Evolutionary conservation across 2,888 invertebrate species (phyloP).

Genomic region (Conistra vaccinii): DNA sequence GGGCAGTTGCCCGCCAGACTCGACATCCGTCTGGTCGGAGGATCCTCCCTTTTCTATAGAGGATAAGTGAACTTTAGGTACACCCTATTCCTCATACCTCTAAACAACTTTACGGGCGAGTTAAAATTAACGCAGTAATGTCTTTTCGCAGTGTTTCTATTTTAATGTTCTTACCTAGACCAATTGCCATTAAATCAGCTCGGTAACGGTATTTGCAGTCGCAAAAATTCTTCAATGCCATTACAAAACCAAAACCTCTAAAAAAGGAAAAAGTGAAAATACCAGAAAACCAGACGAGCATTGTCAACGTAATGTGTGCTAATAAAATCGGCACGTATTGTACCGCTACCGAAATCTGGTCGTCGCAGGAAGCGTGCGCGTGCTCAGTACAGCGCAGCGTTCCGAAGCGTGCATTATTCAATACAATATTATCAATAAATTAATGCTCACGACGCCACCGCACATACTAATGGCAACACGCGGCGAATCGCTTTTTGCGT

Average conservation of each 20-base stretch:
- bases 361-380: constrained; percentile 83
- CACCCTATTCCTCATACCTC: too few relatives aligned
- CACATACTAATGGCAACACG: constrained; percentile 90
- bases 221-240: constrained; percentile 6
- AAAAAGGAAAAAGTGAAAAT: constrained; percentile 54
- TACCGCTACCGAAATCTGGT: constrained; percentile 70
- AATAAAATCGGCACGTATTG: constrained; percentile 67
- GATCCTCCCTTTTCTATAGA: too few relatives aligned
- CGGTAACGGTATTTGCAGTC: constrained; percentile 21
- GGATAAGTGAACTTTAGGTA: too few relatives aligned
- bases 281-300: constrained; percentile 62
- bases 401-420: constrained; percentile 85
- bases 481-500: constrained; percentile 84
- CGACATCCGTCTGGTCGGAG: too few relatives aligned
- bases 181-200: constrained; percentile 10
- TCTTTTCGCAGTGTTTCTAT: constrained; percentile 6
- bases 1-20: too few relatives aligned
- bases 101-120: background rate
- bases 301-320: constrained; percentile 67
- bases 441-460: constrained; percentile 86
- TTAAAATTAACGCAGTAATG: background rate
- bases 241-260: constrained; percentile 34
- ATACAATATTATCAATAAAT: constrained; percentile 88
- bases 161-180: constrained; percentile 27
- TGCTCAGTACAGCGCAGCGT: constrained; percentile 75